Evolutionary conservation across 1,140 invertebrate species (phyloP).

Genomic region (Drosophila kikkawai): DNA sequence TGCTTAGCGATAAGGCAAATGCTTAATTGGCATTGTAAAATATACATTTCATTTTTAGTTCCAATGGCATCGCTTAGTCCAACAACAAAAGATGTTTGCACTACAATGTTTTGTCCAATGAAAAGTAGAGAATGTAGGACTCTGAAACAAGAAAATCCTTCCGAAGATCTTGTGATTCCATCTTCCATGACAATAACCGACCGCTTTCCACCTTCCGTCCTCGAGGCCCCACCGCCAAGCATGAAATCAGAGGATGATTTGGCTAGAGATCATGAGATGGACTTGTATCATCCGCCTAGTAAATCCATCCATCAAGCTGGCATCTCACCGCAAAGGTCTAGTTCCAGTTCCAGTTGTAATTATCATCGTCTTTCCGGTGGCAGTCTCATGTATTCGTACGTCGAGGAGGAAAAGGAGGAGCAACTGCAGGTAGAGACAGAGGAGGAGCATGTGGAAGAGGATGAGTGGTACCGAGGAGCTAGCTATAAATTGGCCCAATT

Average conservation of each 20-base stretch:
- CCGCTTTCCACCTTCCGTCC: background rate
- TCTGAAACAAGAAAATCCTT: background rate
- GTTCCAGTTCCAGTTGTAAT: background rate
- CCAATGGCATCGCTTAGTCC: background rate
- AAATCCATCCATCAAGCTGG: background rate
- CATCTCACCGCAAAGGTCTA: background rate
- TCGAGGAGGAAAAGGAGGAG: slow-evolving; percentile 27
- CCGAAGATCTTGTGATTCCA: no score
- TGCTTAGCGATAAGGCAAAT: background rate
- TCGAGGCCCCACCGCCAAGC: slow-evolving; percentile 28
- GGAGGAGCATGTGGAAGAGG: slow-evolving; percentile 11
- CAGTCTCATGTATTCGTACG: slow-evolving; percentile 21
- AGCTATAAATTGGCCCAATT: slow-evolving; percentile 10
- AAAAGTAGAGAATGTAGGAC: background rate
- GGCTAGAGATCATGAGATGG: background rate
- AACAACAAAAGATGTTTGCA: slow-evolving; percentile 38
- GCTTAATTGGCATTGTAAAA: background rate
- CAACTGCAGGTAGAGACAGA: background rate
- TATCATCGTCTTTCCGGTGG: background rate
- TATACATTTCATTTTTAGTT: background rate
- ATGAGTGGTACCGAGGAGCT: slow-evolving; percentile 35
- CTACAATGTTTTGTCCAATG: slow-evolving; percentile 55
- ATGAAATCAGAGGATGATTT: slow-evolving; percentile 22
- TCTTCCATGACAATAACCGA: no score
- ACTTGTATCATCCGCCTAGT: no score